Evolutionary conservation across 2,113 vertebrate species (phyloP), one percentile per base, ranked within the genome.

Genomic region (Pomatostomus ruficeps): DNA sequence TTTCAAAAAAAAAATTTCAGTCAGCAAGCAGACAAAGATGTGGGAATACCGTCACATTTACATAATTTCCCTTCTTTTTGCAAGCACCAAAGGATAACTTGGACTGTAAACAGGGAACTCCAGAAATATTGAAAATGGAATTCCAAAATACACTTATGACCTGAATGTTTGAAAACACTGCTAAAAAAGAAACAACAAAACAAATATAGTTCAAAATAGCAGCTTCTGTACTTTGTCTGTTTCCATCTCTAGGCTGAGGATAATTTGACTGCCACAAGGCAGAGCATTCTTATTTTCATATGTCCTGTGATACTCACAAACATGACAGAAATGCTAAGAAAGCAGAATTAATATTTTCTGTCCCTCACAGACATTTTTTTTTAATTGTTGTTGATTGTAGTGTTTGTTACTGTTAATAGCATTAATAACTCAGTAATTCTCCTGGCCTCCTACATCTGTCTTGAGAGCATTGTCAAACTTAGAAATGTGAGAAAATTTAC

Each of bases 161-260:
- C 45, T 51, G 43, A 67, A 65, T 29, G 4, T 68, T 82, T 85
- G 28, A 94, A 71, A 92, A 58, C 9, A 38, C 3, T 63, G 10
- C 12, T 29, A 3, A 26, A 38, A 61, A 26, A 38, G 51, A 63
- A 26, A 6, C 0, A n/a, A n/a, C 0, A 5, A 24, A 25, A 14
- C 42, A 35, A 78, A 22, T 48, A 12, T 0, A n/a, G 7, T 45
- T 59, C 12, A 33, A 42, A 62, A 9, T 22, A 51, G 6, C 23
- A 62, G 6, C 31, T 87, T 62, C 10, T 48, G 3, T 29, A 26
- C 11, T 74, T 74, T 26, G 24, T 28, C 25, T 43, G 25, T 54
- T 87, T 91, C 22, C 6, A 10, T 20, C 18, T 58, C 54, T 22
- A 12, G 20, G n/a, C 24, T 52, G 28, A 59, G 40, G 59, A n/a